Base-by-base conservation (phyloP, 2,888 invertebrate genomes). In the Anoplius nigerrimus region DNA sequence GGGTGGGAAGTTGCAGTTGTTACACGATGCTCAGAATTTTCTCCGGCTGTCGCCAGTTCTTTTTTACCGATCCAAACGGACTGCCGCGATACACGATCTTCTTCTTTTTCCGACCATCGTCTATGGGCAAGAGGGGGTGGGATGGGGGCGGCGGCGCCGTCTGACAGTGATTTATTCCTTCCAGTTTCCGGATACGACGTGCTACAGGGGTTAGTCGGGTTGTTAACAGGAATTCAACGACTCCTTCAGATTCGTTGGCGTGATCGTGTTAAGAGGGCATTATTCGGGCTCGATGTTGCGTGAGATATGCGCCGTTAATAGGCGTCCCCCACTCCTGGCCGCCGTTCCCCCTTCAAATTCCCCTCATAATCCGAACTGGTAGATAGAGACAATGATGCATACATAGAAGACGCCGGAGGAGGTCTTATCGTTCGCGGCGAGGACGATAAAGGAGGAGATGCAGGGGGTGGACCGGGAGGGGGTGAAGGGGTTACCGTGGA, bases 271-370 rank as follows among this genome's bases (percentile, higher is more conserved):
- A 75, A 79, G 71, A 74, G 68, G 57, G 72, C 70, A 76, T 81
- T 81, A 81, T 81, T 80, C 73, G 72, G 74, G 67, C 58, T 76
- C 73, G 78, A 78, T 78, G 74, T 81, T 75, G 77, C 62, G 66
- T 72, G 69, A 75, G 72, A 76, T 72, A 75, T 66, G 63, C 68
- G 59, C 64, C 60, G 59, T 70, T 76, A 75, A 75, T 72, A 66
- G 66, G 55, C 67, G 43, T 48, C 56, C 54, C 72, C 54, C 27
- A 54, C 58, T 67, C 62, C 61, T 42, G 42, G 57, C 55, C 69
- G 62, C 42, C 60, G 62, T 62, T 63, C 62, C 45, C 45, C 59
- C 60, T 42, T 20, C 52, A 52, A 34, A 57, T 52, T 64, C 43
- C 57, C 52, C 57, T 64, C 57, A 52, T 64, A 64, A 62, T 56